Evolutionary conservation across 2,113 vertebrate genomes (phyloP), one percentile per base, ranked within the genome.

Genomic region (Sturnira hondurensis): DNA sequence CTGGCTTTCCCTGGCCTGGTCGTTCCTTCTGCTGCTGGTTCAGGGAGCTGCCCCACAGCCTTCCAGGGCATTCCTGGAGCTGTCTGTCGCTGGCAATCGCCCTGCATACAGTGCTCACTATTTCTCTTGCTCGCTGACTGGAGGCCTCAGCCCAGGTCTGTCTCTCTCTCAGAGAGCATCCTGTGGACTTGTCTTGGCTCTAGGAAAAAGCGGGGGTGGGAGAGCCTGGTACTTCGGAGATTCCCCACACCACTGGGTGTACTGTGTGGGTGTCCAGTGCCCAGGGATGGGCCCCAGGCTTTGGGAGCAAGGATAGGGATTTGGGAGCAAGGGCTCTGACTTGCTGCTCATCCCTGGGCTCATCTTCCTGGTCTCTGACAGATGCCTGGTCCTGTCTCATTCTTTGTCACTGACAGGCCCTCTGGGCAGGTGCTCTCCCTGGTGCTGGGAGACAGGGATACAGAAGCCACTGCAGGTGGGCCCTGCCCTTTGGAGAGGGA

Each of bases 41-140:
- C 16, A 15, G 43, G 3, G 12, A 45, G 41, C 14, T 65, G 19
- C 41, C 68, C 4, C 2, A 50, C 70, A 45, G 1, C 8, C 28
- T 76, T 19, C 65, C 43, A 36, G 47, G 1, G 38, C 28, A 15
- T 56, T 43, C 45, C 0, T 0, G 31, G 45, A 65, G 43, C 41
- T 73, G 47, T 52, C 89, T 56, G 78, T 33, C 22, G 52, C 80
- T 50, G 16, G 15, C 7, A 43, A 1, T 8, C 38, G 19, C 22
- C 33, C 52, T 50, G 50, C 19, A 4, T 1, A 2, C 19, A 0
- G 0, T 0, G 0, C 16, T 22, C 43, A 31, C 11, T 9, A 0
- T 26, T 13, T 0, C 70, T 9, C 3, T n/a, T 36, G 16, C 12
- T 20, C 0, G n/a, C n/a, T n/a, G 38, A 45, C 16, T 17, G 8